Base-by-base conservation (phyloP, 2,113 vertebrate genomes). In the Ctenomys sociabilis region DNA sequence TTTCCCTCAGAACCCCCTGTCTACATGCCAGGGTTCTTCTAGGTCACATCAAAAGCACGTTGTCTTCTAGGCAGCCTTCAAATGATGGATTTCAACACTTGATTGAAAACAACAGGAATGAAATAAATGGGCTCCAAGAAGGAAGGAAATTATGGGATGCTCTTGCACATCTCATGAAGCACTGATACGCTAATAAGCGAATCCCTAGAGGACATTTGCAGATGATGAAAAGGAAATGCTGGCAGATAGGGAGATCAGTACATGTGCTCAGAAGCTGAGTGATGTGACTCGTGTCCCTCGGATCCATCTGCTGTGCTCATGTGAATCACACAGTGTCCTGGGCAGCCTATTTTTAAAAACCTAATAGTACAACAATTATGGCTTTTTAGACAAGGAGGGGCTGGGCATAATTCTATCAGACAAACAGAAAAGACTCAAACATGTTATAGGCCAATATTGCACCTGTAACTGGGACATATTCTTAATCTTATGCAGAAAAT, bases 301-400 rank as follows among this genome's bases (percentile, higher is more conserved):
- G 43, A 78, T 85, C 96, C 96, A 97, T 97, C 96, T 97, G 96
- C 90, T 88, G 83, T 54, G 35, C 80, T 97, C 93, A 59, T 19
- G 37, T 72, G 54, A 94, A 84, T 95, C 86, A 96, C 95, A 96
- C 77, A 85, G 95, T 97, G 96, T 97, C 85, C 90, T 68, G 73
- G 83, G 32, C 4, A 96, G 37, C 95, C 97, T 97, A 95, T 93
- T 96, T 96, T 97, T 32, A 45, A 97, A 82, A 96, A 89, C 59
- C 73, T 2, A 90, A 32, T 49, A 96, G 57, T 16, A 88, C 32
- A 94, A 90, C 5, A 95, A 92, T 80, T 63, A 45, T 6, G 49
- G 80, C 86, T 64, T 91, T 84, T 52, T 83, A 66, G 86, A 93
- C 95, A 93, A 88, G 12, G 45, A 13, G 21, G 28, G 49, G 3